Evolutionary conservation across 2,797 vertebrate genomes (phyloP), one percentile per base, ranked within the genome.

Genomic region (Decapterus maruadsi): DNA sequence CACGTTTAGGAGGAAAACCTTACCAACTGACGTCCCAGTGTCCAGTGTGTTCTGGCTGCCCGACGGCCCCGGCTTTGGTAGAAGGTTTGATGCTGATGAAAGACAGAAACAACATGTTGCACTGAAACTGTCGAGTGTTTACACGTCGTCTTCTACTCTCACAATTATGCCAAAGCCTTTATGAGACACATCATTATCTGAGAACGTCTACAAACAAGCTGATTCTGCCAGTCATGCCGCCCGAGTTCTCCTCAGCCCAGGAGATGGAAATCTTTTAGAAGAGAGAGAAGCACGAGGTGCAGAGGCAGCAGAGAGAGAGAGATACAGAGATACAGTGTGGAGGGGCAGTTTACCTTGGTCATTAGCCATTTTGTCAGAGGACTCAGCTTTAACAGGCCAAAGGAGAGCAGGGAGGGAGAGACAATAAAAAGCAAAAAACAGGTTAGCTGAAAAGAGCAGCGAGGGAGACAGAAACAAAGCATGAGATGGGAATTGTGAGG

Each of bases 281-380:
- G 3, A 80, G 50, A 82, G 60, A 80, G 60, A 71, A 3, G 59
- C 58, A 60, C 17, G 26, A 77, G 53, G 68, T 65, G 88, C 77
- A 53, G 83, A 80, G 82, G 59, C 75, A 73, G 87, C 82, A 83
- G 83, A 76, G 82, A 84, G 74, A 86, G 73, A 91, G n/a, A n/a
- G n/a, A n/a, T n/a, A n/a, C n/a, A n/a, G n/a, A n/a, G 26, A 26
- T 75, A 75, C 86, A 90, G 87, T 85, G 86, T 82, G 75, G 85
- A 90, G 82, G 87, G 85, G 90, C 93, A 87, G 92, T 95, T 99
- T 99, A 99, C 98, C 98, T 99, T 99, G 98, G 89, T 99, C 98
- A 96, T 99, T 99, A 97, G 97, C 97, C 97, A 99, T 99, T 98
- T 98, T 99, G 97, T 99, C 98, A 96, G 98, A 97, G 94, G 97